Percentiles rank a stretch among this genome's conserved stretches.
Conservation (phyloP, 1,140 invertebrate genomes). For the Nylanderia fulva region DNA sequence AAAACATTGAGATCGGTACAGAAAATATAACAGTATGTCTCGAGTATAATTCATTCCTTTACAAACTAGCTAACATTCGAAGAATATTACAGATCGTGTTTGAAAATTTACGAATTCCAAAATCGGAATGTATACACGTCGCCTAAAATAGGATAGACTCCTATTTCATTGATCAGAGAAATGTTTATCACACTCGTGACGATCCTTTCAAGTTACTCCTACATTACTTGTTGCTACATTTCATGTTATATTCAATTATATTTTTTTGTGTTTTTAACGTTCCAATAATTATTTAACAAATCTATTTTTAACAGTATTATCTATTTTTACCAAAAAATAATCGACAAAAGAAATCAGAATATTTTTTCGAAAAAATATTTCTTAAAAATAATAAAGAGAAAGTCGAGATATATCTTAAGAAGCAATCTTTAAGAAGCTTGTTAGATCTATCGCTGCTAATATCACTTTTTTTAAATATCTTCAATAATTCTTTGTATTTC, state of each 20-base stretch:
- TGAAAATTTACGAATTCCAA: conserved; percentile 39
- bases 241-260: conserved; percentile 2
- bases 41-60: conserved; percentile 78
- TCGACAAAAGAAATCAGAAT: neutral
- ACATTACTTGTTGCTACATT: neutral
- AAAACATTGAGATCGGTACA: conserved; percentile 81
- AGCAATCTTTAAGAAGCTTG: neutral
- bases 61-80: conserved; percentile 72
- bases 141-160: conserved; percentile 29
- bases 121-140: conserved; percentile 60
- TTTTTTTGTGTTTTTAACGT: neutral
- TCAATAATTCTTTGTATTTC: neutral
- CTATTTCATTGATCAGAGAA: conserved; percentile 13
- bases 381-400: conserved; percentile 7
- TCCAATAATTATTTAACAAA: neutral
- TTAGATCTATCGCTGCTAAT: conserved; percentile 5
- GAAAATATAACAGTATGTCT: conserved; percentile 81
- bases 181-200: conserved; percentile 28
- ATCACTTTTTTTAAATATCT: conserved; percentile 2
- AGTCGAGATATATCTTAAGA: neutral
- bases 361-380: conserved; percentile 14
- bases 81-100: conserved; percentile 66
- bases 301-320: conserved; percentile 8
- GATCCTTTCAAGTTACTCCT: neutral
- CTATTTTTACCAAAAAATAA: no score